Evolutionary conservation across 64 coral and sea anemone species (phyloP).

Genomic region (Montipora cactus): DNA sequence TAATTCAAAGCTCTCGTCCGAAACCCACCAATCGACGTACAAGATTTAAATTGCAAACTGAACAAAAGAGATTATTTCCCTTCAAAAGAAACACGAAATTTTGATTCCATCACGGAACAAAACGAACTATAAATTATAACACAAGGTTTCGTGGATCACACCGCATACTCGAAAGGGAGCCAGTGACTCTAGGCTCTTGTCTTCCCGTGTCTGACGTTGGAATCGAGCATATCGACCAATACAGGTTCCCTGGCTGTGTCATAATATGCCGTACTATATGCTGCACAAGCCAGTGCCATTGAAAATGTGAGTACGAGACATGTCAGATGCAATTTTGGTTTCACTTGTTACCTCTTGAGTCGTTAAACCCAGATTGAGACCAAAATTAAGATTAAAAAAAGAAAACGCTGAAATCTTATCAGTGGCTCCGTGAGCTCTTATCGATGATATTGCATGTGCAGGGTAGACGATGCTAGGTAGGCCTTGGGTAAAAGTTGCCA

Average conservation of each 20-base stretch:
- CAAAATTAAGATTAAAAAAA: neutral
- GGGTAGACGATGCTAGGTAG: neutral
- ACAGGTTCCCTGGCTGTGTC: neutral
- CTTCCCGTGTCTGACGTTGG: neutral
- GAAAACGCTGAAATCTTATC: neutral
- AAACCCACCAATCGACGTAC: neutral
- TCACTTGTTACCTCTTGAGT: neutral
- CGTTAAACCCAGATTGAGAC: neutral
- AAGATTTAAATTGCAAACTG: neutral
- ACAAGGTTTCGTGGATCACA: neutral
- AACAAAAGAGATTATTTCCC: neutral
- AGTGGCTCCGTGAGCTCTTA: neutral
- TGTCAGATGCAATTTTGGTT: neutral
- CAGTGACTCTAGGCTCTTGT: neutral
- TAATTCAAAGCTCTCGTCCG: neutral
- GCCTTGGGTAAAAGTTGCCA: neutral
- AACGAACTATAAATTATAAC: neutral
- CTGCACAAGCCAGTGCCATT: constrained; percentile 8
- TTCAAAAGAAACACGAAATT: neutral
- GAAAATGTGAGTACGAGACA: neutral
- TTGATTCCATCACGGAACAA: neutral
- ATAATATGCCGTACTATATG: constrained; percentile 31
- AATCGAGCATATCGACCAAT: neutral
- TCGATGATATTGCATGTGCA: neutral
- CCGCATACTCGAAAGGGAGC: neutral